phyloP scores from a whole-genome alignment of 2,113 vertebrate species.

The Panurus biarmicus region DNA sequence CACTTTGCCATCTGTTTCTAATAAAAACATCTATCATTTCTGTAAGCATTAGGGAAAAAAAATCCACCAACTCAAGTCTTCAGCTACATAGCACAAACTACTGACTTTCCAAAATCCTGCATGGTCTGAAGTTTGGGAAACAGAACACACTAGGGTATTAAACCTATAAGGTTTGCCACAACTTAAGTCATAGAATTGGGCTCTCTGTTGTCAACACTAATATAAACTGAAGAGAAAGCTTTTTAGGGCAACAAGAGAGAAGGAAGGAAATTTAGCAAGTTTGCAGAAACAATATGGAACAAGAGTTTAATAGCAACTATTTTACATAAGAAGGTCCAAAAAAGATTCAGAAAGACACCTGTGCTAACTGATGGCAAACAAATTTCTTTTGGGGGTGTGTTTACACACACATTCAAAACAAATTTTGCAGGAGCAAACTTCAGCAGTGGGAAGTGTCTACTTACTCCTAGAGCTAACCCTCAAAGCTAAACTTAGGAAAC shows the following conservation, averaged over 20 bases:
- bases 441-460: not conserved
- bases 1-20: not conserved
- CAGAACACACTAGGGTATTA: not conserved
- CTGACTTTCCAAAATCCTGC: not conserved
- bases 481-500: not conserved
- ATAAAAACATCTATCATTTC: not conserved
- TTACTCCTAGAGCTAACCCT: not conserved
- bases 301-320: not conserved
- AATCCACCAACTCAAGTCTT: not conserved
- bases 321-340: not conserved
- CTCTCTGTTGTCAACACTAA: not conserved
- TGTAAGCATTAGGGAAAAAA: not conserved
- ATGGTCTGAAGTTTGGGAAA: not conserved
- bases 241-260: not conserved
- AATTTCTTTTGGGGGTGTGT: not conserved
- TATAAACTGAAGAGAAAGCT: not conserved
- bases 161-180: not conserved
- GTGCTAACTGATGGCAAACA: not conserved
- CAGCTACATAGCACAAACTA: not conserved
- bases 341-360: not conserved
- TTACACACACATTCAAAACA: not conserved
- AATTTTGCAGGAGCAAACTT: not conserved
- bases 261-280: not conserved
- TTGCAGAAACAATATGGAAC: not conserved
- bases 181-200: fast-evolving